phyloP scores from a whole-genome alignment of 1,140 invertebrate species.

The Probaryconus sp. region DNA sequence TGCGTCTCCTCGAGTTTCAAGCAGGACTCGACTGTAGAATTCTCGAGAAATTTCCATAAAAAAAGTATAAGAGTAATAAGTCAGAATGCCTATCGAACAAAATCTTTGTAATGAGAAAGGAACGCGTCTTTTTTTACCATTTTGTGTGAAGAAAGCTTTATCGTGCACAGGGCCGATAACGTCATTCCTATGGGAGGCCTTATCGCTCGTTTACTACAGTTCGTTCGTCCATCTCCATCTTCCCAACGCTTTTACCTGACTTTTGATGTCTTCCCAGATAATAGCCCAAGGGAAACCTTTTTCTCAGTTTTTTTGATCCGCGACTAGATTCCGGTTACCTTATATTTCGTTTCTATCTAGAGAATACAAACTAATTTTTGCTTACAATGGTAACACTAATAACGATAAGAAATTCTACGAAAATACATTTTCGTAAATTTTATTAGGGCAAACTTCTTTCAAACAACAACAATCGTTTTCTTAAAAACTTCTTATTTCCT shows the following conservation, averaged over 20 bases:
- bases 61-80: conserved; percentile 21
- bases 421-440: conserved; percentile 12
- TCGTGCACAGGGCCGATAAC: conserved; percentile 56
- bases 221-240: conserved; percentile 64
- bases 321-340: conserved; percentile 22
- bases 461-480: background rate
- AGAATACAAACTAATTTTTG: conserved; percentile 50
- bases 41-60: no score
- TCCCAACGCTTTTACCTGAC: conserved; percentile 60
- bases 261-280: conserved; percentile 66
- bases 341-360: conserved; percentile 41
- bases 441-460: background rate
- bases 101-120: conserved; percentile 52
- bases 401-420: background rate
- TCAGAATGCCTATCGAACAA: conserved; percentile 28
- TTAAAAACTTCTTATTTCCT: no score
- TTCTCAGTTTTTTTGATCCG: conserved; percentile 49
- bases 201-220: conserved; percentile 62
- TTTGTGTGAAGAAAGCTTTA: conserved; percentile 52
- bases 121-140: conserved; percentile 42
- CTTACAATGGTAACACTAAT: conserved; percentile 25
- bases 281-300: conserved; percentile 59
- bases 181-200: conserved; percentile 61
- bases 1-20: no score
- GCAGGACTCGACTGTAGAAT: no score